These are phyloP conservation scores for Protonibea diacanthus DNA, from an alignment of 2,797 vertebrate genomes.

Conservation along the genomic window DNA sequence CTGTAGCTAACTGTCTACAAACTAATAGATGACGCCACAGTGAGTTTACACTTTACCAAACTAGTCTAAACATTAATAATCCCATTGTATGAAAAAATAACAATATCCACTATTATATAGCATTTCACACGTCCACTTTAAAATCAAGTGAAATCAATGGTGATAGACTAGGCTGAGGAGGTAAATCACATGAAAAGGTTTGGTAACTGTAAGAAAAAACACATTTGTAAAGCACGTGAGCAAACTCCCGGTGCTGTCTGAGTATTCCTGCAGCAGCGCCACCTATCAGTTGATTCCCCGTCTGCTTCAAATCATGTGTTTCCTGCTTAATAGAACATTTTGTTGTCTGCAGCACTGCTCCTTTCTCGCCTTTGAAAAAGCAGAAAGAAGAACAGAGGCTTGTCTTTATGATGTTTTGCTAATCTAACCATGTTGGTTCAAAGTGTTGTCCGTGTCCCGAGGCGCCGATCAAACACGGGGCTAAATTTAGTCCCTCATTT, in stretches of 20 bases:
- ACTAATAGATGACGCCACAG: too few relatives aligned
- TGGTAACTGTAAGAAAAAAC: background rate
- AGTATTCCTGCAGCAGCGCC: constrained; percentile 17
- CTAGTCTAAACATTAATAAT: background rate
- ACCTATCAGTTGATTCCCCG: constrained; percentile 18
- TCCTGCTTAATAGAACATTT: constrained; percentile 48
- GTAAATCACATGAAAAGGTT: background rate
- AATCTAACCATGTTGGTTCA: constrained; percentile 57
- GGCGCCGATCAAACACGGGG: constrained; percentile 55
- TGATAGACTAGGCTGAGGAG: background rate
- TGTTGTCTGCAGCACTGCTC: constrained; percentile 41
- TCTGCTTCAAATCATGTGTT: constrained; percentile 39
- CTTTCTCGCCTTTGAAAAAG: constrained; percentile 59
- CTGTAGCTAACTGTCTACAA: too few relatives aligned
- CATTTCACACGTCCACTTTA: background rate
- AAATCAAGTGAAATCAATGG: background rate
- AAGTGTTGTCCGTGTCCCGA: constrained; percentile 56
- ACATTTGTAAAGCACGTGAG: background rate
- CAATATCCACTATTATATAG: background rate
- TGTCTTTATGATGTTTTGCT: constrained; percentile 54
- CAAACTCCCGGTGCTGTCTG: background rate
- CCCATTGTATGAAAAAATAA: background rate
- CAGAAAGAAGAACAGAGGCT: constrained; percentile 55
- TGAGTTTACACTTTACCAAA: too few relatives aligned
- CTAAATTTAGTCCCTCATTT: constrained; percentile 61